Conservation (phyloP, 2,797 vertebrate species). For the Coranthus polyacanthus region DNA sequence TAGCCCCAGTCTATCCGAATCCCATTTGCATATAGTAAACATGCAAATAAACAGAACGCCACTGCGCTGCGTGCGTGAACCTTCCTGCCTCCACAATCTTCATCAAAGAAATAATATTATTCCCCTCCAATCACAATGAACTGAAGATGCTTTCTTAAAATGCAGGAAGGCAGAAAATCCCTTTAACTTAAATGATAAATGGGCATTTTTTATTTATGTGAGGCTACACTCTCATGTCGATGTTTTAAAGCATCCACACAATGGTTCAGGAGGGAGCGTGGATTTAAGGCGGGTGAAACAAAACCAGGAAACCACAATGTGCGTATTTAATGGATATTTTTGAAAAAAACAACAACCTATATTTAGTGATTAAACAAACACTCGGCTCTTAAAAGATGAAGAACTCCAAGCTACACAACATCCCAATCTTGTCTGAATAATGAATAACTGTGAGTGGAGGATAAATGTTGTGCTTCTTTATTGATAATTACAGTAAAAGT, state of each 20-base stretch:
- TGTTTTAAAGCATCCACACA: no score
- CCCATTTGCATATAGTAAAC: conserved; percentile 41
- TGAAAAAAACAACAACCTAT: no score
- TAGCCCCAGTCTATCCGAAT: conserved; percentile 24
- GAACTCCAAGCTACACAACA: not conserved
- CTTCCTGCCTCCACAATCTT: conserved; percentile 15
- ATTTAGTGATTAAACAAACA: not conserved
- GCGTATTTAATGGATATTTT: no score
- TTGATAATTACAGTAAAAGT: conserved; percentile 34
- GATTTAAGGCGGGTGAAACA: no score
- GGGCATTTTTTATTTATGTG: no score
- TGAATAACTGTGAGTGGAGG: not conserved
- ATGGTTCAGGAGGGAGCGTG: no score
- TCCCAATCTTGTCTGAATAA: not conserved
- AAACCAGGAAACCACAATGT: no score
- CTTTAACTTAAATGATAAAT: not conserved
- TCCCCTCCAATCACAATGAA: not conserved
- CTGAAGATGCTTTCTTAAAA: not conserved
- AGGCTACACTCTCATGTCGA: no score
- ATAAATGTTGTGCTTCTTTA: not conserved
- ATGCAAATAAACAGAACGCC: conserved; percentile 57
- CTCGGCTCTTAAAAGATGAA: not conserved
- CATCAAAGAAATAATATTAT: conserved; percentile 3
- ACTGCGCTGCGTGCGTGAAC: conserved; percentile 13
- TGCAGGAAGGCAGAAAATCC: not conserved